Evolutionary conservation across 1,140 invertebrate genomes (phyloP), one percentile per base, ranked within the genome.

Genomic region (Drosophila baimaii): DNA sequence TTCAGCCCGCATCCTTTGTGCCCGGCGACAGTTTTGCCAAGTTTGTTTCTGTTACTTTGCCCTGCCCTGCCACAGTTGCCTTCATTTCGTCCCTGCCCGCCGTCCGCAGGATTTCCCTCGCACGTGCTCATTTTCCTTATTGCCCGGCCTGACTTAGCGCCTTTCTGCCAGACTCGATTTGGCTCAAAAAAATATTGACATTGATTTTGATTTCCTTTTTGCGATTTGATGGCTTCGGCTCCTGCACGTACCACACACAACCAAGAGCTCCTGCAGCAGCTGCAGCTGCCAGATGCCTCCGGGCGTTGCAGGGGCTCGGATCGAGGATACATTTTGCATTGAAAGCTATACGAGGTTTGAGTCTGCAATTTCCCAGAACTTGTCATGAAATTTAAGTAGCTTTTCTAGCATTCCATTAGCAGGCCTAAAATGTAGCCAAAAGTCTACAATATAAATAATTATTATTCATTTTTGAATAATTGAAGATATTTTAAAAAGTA

Each of bases 121-220:
- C 71, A 85, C 81, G 81, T 80, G 77, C 81, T 81, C 66, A 84
- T 83, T 61, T 72, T 63, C 65, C 66, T 82, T 82, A 83, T 82
- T 82, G 75, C 70, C 63, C 41, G 9, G 25, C 43, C 68, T 68
- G 69, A 79, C 79, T 82, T 79, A 51, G 75, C 64, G 49, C 35
- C 61, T 69, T 71, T 71, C 51, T 80, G 76, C 77, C 77, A 84
- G 81, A 52, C 62, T 69, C 72, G 81, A 85, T 68, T 83, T 81
- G 59, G 71, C 62, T 85, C 81, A 80, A 39, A 58, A 63, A 71
- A 71, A 84, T 84, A 81, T 83, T 83, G 81, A 85, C 81, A 83
- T 80, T 81, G 81, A 80, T 73, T 77, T 83, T 75, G 79, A 81
- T 83, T 83, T 79, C 58, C 62, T 83, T 54, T 58, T 77, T 73